Evolutionary conservation across 1,140 invertebrate genomes (phyloP), one percentile per base, ranked within the genome.

Genomic region (Dermatophagoides farinae): DNA sequence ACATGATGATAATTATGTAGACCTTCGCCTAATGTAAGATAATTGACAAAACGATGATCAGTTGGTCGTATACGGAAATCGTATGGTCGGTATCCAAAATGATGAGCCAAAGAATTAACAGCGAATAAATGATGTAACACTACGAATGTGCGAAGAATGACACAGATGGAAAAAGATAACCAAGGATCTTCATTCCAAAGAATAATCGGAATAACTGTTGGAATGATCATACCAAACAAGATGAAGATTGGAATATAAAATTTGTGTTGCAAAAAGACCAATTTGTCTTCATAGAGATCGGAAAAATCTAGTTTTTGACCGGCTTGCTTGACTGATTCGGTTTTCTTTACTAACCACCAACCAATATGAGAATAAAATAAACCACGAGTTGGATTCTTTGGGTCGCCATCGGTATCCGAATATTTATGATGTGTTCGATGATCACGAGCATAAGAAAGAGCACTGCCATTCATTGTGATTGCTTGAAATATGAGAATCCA

Each of bases 301-400:
- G 16, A n/a, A 18, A 53, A 53, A 37, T 53, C 51, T 4, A 96
- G 77, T 57, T 78, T 75, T 66, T 85, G 82, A 54, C 91, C 91
- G 68, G 91, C 92, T 60, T 74, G 74, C 65, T 79, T 87, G 11
- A 97, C 83, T 54, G 89, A 82, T 0, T 87, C 86, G 71, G 95
- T 90, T 73, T 97, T 96, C 61, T 80, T 70, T 62, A 84, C 83
- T 22, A 95, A 71, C 47, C 96, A 73, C 91, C 92, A 97, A 12
- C 92, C 91, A 95, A 68, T 96, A n/a, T 86, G 84, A 1, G 83
- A 78, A 65, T 85, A 87, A 66, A 83, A 82, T 67, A 86, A 85
- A 1, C 84, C 84, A 44, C 83, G 72, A 43, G 81, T 78, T 0
- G 81, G 80, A 72, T 88, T 84, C 68, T 87, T 83, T 0, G 85